Percentiles rank a stretch among this genome's conserved stretches.
Conservation (phyloP, 1,140 invertebrate genomes). For the Eciton burchellii region DNA sequence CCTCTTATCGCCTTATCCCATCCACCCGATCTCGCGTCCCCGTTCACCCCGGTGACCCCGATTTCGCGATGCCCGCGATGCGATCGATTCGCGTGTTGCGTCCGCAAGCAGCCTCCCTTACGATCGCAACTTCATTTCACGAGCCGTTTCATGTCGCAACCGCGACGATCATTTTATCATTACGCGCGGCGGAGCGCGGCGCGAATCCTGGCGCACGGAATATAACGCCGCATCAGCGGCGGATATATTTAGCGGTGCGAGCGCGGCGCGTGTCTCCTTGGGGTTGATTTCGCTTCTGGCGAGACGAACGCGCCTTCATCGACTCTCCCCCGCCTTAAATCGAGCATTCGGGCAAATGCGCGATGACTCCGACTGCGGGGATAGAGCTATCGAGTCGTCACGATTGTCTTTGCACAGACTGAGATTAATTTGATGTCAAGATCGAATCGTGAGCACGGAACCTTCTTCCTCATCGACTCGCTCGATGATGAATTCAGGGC, state of each 20-base stretch:
- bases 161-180: constrained; percentile 11
- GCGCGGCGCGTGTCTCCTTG: constrained; percentile 15
- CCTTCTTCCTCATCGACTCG: background rate
- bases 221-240: constrained; percentile 21
- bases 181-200: background rate
- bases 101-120: background rate
- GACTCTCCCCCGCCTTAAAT: no score
- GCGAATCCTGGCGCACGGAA: background rate
- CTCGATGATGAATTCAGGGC: background rate
- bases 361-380: no score
- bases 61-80: constrained; percentile 69
- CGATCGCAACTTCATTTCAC: constrained; percentile 7
- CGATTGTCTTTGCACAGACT: no score
- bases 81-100: constrained; percentile 11
- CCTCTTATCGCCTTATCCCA: constrained; percentile 48
- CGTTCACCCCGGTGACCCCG: constrained; percentile 52
- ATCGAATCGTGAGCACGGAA: background rate
- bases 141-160: background rate
- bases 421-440: background rate
- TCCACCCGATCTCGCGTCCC: constrained; percentile 49
- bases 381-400: no score
- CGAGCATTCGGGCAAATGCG: no score
- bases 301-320: background rate
- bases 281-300: constrained; percentile 12
- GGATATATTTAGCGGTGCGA: constrained; percentile 32